Percentiles rank a stretch among this genome's conserved stretches.
Evolutionary conservation across 2,113 vertebrate species (phyloP).

Genomic region (Serinus canaria): DNA sequence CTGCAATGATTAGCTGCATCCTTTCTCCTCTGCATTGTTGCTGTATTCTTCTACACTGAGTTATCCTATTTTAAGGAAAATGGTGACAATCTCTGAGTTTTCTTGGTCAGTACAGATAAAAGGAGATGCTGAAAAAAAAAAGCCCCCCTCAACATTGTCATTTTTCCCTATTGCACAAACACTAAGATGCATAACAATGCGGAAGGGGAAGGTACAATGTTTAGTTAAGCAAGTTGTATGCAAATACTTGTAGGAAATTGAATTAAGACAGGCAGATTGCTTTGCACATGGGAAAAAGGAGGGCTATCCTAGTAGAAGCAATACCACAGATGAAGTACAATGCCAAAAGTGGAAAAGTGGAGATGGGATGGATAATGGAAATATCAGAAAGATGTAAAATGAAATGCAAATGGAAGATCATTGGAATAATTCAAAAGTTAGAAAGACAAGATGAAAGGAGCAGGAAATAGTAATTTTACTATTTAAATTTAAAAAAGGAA

Average conservation of each 20-base stretch:
- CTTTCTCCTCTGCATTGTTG: not conserved
- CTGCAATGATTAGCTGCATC: not conserved
- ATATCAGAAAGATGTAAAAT: not conserved
- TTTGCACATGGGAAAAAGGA: not conserved
- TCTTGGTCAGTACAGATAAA: not conserved
- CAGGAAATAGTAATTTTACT: not conserved
- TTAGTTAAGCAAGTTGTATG: not conserved
- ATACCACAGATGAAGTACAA: not conserved
- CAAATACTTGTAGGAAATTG: not conserved
- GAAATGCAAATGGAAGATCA: not conserved
- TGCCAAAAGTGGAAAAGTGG: not conserved
- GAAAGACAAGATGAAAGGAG: not conserved
- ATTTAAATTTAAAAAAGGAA: not conserved
- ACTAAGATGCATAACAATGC: not conserved
- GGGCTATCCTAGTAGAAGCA: not conserved
- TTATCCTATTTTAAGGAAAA: not conserved
- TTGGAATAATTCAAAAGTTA: not conserved
- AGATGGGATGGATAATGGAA: not conserved
- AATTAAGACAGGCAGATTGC: not conserved
- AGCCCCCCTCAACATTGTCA: not conserved
- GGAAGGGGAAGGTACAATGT: not conserved
- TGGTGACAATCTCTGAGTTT: not conserved
- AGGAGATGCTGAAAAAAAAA: not conserved
- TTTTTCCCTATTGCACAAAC: not conserved
- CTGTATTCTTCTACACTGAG: not conserved